Base-by-base conservation (phyloP, 2,888 invertebrate species). In the Lepidocyrtoides sp. region DNA sequence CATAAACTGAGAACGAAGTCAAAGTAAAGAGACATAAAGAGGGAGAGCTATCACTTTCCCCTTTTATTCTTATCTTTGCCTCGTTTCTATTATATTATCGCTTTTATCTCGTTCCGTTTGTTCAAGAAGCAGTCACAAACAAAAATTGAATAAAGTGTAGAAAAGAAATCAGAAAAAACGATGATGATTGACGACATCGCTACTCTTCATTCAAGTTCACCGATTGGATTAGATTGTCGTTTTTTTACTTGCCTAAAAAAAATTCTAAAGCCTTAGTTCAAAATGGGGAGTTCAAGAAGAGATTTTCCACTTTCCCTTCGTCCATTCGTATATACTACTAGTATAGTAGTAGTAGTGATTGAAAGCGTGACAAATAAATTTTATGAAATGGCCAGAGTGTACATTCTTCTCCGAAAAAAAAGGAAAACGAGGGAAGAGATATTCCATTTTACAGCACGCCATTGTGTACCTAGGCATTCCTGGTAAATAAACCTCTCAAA, bases 121-220 rank as follows among this genome's bases (percentile, higher is more conserved):
- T 75, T 44, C 20, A 72, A n/a, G n/a, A n/a, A 72, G 54, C n/a
- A 54, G 79, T 54, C 29, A 54, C 29, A 79, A 79, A 79, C 54
- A 79, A 79, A 29, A 79, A 79, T 79, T 79, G 79, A 79, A 79
- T 79, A 79, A 79, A 54, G n/a, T 29, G 17, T 29, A 17, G 51
- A 54, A 51, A 79, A 20, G 17, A 44, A 72, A 44, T 32, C 14
- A 44, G 41, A 44, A 72, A 69, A 69, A 69, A 36, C 3, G 63
- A 36, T 32, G 66, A 72, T 44, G 72, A 72, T 72, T 44, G 72
- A 72, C 44, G 72, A 72, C 44, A 72, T 72, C 23, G 44, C 44
- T 44, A 44, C 72, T 20, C 44, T 23, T 72, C 72, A 44, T 72
- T 72, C 72, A 72, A 72, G 72, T 44, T 72, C 44, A 72, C 20